Evolutionary conservation across 1,140 invertebrate genomes (phyloP).

Genomic region (Formica exsecta): DNA sequence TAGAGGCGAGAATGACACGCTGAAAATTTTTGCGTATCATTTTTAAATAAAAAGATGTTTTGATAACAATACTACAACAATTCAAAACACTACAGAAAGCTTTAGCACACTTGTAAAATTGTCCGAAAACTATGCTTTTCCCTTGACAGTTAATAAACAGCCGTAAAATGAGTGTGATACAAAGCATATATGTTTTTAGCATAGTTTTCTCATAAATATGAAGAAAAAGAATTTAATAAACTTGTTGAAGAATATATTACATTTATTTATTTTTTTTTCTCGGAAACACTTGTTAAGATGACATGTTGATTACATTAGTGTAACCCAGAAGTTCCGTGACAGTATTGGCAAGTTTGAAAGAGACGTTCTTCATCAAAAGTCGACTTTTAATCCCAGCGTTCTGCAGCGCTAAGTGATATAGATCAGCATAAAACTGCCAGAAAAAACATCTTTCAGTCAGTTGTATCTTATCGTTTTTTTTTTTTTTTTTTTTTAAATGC

Average conservation of each 20-base stretch:
- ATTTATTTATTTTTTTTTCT: slow-evolving; percentile 3
- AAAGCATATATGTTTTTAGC: no score
- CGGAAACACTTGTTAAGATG: slow-evolving; percentile 76
- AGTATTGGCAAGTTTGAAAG: slow-evolving; percentile 82
- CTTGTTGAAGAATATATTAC: neutral
- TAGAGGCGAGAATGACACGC: no score
- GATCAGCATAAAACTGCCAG: slow-evolving; percentile 90
- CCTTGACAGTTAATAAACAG: no score
- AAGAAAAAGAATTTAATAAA: neutral
- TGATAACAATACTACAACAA: no score
- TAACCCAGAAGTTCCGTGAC: slow-evolving; percentile 81
- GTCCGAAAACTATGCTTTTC: no score
- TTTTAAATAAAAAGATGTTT: no score
- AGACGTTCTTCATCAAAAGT: slow-evolving; percentile 79
- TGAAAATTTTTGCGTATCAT: no score
- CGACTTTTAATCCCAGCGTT: slow-evolving; percentile 83
- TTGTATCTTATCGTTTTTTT: slow-evolving; percentile 1
- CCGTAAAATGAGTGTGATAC: no score
- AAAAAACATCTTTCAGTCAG: slow-evolving; percentile 34
- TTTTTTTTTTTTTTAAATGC: neutral
- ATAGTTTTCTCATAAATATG: neutral
- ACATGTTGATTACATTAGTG: slow-evolving; percentile 85
- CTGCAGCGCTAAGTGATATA: slow-evolving; percentile 88
- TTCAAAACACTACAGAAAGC: no score
- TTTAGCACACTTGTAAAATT: no score